Evolutionary conservation across 2,113 vertebrate species (phyloP).

Genomic region (Elgaria multicarinata): DNA sequence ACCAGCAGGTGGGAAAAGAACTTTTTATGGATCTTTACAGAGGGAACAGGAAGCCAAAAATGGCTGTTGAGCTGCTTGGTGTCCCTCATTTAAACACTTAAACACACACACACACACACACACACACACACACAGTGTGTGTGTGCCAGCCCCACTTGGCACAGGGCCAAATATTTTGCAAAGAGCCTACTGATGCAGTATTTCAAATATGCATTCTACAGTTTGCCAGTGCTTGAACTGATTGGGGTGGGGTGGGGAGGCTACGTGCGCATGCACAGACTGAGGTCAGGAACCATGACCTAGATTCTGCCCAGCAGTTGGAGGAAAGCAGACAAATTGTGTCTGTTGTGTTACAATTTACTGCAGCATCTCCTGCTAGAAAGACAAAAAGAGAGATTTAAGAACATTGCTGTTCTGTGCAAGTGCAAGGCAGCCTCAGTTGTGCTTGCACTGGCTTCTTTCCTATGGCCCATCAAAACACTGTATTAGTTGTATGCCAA

Average conservation of each 20-base stretch:
- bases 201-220: not conserved
- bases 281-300: conserved; percentile 57
- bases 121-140: too few relatives aligned
- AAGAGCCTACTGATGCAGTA: conserved; percentile 5
- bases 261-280: not conserved
- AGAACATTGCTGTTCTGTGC: conserved; percentile 15
- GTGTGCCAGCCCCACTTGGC: conserved; percentile 25
- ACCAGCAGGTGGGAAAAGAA: conserved; percentile 36
- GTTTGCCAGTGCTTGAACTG: conserved; percentile 37
- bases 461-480: not conserved
- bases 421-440: not conserved
- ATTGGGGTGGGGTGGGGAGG: not conserved
- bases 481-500: not conserved
- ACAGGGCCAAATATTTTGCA: conserved; percentile 23
- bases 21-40: conserved; percentile 12
- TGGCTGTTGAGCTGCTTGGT: conserved; percentile 36
- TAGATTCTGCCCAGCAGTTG: conserved; percentile 25
- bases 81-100: conserved; percentile 15
- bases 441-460: not conserved
- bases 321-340: conserved; percentile 39
- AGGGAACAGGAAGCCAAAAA: conserved; percentile 37
- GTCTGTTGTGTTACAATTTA: not conserved
- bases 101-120: not conserved
- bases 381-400: conserved; percentile 41
- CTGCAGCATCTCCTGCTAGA: conserved; percentile 26